phyloP scores from a whole-genome alignment of 2,797 vertebrate species.

The Hyperoplus immaculatus region DNA sequence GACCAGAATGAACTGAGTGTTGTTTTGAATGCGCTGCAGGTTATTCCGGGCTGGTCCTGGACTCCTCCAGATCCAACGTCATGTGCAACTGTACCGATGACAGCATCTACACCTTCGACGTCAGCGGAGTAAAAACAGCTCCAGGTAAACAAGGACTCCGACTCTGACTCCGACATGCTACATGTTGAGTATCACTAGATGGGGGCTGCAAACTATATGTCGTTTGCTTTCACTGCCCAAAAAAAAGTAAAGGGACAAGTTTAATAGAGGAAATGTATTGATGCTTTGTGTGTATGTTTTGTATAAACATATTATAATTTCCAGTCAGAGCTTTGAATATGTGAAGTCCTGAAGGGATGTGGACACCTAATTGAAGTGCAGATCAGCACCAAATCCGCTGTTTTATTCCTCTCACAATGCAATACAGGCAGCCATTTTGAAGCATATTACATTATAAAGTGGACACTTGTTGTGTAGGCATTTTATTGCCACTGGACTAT shows the following conservation, averaged over 20 bases:
- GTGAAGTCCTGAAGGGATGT: not conserved
- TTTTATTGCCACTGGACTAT: too few relatives aligned
- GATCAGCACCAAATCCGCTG: not conserved
- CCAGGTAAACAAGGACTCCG: constrained; percentile 86
- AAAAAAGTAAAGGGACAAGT: not conserved
- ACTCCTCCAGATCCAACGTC: constrained; percentile 90
- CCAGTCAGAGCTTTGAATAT: not conserved
- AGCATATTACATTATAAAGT: not conserved
- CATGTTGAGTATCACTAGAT: constrained; percentile 63
- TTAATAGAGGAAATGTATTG: not conserved
- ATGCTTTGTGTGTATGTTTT: not conserved
- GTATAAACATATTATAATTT: not conserved
- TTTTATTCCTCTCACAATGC: not conserved
- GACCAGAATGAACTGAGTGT: not conserved
- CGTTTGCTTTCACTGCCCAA: not conserved
- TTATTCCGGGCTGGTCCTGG: constrained; percentile 93
- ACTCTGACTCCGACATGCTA: not conserved
- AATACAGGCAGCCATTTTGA: constrained; percentile 23
- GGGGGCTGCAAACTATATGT: constrained; percentile 47
- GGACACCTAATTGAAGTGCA: not conserved
- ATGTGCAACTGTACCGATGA: constrained; percentile 98
- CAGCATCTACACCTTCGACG: constrained; percentile 95
- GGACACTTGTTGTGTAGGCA: not conserved
- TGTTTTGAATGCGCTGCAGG: constrained; percentile 80
- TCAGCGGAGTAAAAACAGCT: constrained; percentile 88